Conservation (phyloP, 2,797 vertebrate species). For the Alauda arvensis region DNA sequence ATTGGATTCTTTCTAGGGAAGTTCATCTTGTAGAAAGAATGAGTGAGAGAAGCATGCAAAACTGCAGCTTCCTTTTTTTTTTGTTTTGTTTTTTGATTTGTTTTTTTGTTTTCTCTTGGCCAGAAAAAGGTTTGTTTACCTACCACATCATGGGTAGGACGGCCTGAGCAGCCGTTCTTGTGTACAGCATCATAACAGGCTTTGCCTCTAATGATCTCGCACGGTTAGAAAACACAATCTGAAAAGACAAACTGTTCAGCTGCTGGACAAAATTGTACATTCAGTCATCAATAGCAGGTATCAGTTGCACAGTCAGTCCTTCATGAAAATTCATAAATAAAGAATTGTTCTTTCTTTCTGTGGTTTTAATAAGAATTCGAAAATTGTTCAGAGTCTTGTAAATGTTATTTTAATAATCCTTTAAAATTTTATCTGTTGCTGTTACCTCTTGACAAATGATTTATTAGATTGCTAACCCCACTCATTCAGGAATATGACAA, state of each 20-base stretch:
- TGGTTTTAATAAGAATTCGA: constrained; percentile 92
- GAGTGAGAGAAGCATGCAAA: constrained; percentile 80
- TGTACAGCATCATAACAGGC: constrained; percentile 89
- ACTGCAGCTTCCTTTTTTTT: constrained; percentile 70
- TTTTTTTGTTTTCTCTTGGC: constrained; percentile 60
- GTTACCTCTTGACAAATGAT: constrained; percentile 84
- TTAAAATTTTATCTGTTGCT: constrained; percentile 89
- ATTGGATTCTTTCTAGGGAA: constrained; percentile 99
- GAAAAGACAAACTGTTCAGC: constrained; percentile 75
- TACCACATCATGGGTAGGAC: constrained; percentile 93
- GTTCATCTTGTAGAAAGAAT: constrained; percentile 95
- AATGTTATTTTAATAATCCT: constrained; percentile 98
- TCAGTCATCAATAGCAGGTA: constrained; percentile 78
- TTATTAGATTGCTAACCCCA: constrained; percentile 81
- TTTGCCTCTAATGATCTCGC: constrained; percentile 83
- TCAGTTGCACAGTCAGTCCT: constrained; percentile 80
- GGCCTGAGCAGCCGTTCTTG: constrained; percentile 82
- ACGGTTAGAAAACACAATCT: constrained; percentile 82
- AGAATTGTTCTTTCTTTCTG: constrained; percentile 79
- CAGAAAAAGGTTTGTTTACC: constrained; percentile 86
- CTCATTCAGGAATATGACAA: constrained; percentile 84
- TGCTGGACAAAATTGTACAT: constrained; percentile 79
- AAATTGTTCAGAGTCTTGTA: constrained; percentile 94
- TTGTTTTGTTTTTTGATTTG: constrained; percentile 7
- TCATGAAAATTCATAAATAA: constrained; percentile 80